Conservation (phyloP, 2,888 invertebrate species). For the Laspeyria flexula region DNA sequence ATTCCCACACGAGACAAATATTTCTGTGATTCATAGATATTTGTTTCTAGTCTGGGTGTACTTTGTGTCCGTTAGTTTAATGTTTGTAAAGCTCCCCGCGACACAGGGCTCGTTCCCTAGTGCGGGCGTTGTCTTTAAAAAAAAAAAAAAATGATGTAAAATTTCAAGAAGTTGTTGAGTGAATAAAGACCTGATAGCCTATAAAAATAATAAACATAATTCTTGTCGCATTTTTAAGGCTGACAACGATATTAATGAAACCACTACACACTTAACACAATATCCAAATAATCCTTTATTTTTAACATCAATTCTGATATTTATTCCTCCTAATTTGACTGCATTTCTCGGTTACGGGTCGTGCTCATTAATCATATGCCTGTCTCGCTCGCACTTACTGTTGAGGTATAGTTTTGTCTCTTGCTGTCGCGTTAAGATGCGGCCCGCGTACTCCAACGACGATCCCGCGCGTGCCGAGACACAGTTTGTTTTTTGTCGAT, state of each 20-base stretch:
- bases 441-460: conserved; percentile 65
- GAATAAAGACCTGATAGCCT: no score
- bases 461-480: conserved; percentile 76
- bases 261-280: conserved; percentile 3
- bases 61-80: no score
- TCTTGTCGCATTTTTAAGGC: no score
- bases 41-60: no score
- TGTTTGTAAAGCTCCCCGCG: no score
- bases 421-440: conserved; percentile 66
- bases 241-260: background rate
- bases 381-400: conserved; percentile 48
- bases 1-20: no score
- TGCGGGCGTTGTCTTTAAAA: no score
- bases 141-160: no score
- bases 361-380: conserved; percentile 71
- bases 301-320: conserved; percentile 63
- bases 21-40: no score
- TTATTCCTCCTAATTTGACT: conserved; percentile 83
- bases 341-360: conserved; percentile 74
- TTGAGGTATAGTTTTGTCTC: conserved; percentile 47
- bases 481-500: conserved; percentile 61
- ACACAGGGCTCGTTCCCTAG: no score
- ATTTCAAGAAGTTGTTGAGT: no score
- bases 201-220: no score
- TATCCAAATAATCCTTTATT: conserved; percentile 26